phyloP scores from a whole-genome alignment of 2,113 vertebrate species.

The Typhlomys cinereus region DNA sequence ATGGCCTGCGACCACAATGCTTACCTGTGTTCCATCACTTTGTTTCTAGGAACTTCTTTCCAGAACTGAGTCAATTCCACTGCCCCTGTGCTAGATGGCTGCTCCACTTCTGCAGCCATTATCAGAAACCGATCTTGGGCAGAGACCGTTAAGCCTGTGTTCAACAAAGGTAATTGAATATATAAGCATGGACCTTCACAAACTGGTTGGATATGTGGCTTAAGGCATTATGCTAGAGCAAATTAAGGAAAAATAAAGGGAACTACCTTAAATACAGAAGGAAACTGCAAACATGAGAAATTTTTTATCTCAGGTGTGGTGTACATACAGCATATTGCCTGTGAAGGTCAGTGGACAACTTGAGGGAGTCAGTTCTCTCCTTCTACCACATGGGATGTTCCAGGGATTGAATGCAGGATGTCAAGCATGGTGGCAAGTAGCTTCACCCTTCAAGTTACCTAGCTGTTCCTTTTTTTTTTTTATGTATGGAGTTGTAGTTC shows the following conservation, averaged over 20 bases:
- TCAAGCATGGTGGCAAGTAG: too few species aligned
- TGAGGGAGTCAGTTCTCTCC: too few species aligned
- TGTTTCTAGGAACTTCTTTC: conserved; percentile 94
- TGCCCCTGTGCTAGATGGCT: conserved; percentile 79
- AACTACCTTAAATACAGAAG: conserved; percentile 21
- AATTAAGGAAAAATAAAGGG: not conserved
- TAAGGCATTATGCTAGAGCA: conserved; percentile 6
- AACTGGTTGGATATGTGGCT: not conserved
- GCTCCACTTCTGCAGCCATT: conserved; percentile 98
- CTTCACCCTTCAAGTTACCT: too few species aligned
- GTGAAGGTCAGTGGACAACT: too few species aligned
- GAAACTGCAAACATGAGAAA: not conserved
- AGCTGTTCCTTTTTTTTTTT: too few species aligned
- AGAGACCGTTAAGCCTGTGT: conserved; percentile 91
- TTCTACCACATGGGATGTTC: too few species aligned
- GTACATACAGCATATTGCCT: too few species aligned
- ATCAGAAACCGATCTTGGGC: conserved; percentile 96
- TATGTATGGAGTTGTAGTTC: not conserved
- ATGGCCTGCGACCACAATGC: not conserved
- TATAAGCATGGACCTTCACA: not conserved
- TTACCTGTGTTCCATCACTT: conserved; percentile 97
- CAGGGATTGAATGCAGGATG: too few species aligned
- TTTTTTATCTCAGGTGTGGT: too few species aligned
- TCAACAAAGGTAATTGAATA: conserved; percentile 39
- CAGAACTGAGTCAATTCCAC: conserved; percentile 95